phyloP scores from a whole-genome alignment of 2,113 vertebrate species.

The Ginglymostoma cirratum region DNA sequence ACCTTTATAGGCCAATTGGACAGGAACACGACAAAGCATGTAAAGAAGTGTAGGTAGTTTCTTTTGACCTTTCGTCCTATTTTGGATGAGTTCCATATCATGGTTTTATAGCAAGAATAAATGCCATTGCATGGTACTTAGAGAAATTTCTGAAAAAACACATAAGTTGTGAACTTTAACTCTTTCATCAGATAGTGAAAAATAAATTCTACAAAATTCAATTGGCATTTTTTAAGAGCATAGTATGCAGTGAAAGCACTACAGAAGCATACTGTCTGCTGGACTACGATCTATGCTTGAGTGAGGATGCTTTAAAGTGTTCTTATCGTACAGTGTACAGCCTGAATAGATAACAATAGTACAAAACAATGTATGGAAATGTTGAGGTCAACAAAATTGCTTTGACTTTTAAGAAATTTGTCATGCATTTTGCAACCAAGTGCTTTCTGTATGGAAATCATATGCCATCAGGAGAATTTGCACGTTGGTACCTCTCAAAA shows the following conservation, averaged over 20 bases:
- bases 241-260: not conserved
- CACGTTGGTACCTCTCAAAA: not conserved
- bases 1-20: constrained; percentile 45
- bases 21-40: constrained; percentile 48
- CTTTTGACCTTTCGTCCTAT: constrained; percentile 46
- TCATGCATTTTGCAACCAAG: not conserved
- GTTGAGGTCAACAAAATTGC: not conserved
- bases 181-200: not conserved
- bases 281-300: too few species aligned
- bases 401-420: not conserved
- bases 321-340: not conserved
- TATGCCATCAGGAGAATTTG: too few species aligned
- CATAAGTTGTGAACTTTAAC: not conserved
- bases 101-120: not conserved
- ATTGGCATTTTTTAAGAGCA: not conserved
- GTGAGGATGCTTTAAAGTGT: not conserved
- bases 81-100: not conserved
- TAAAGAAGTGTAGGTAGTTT: constrained; percentile 54
- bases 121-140: not conserved
- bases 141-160: not conserved
- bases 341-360: not conserved
- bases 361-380: not conserved
- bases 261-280: not conserved
- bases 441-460: not conserved
- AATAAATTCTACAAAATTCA: not conserved